Evolutionary conservation across 2,888 invertebrate genomes (phyloP), one percentile per base, ranked within the genome.

Genomic region (Sepioteuthis lessoniana): DNA sequence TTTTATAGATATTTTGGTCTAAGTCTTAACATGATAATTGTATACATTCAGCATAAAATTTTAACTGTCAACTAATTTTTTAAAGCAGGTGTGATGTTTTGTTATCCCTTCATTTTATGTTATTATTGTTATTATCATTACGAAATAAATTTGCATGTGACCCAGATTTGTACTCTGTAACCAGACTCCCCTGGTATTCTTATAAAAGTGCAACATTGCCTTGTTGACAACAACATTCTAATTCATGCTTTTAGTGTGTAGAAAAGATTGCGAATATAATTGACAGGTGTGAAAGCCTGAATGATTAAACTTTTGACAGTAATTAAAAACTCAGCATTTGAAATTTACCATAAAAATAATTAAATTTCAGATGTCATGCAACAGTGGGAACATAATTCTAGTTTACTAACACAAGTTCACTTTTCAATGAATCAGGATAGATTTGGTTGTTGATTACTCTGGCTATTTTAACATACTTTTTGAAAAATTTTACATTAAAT

Each of bases 241-340:
- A 50, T 50, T 60, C 21, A 25, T 0, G 25, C 28, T 21, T 60
- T 60, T 31, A 60, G 7, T 60, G 8, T 31, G 21, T n/a, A 10
- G n/a, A 31, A 76, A 31, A 76, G n/a, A 8, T n/a, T 76, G 10
- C 31, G n/a, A 76, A 76, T 76, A 76, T n/a, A 76, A 76, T 76
- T n/a, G n/a, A 76, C 76, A 76, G 76, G 76, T 76, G n/a, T 76
- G 76, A 76, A 76, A 76, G n/a, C 76, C n/a, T n/a, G 13, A 76
- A 76, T 31, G n/a, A 76, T 76, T 76, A n/a, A 76, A n/a, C n/a
- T 76, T 76, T 31, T 76, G 31, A 31, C 10, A 76, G n/a, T 76
- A 76, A 76, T 76, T 76, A 76, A 76, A 76, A 76, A 31, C 76
- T 4, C n/a, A n/a, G 2, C 31, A 76, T 76, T 76, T 76, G 28